phyloP scores from a whole-genome alignment of 2,113 vertebrate species.

The Micromys minutus region DNA sequence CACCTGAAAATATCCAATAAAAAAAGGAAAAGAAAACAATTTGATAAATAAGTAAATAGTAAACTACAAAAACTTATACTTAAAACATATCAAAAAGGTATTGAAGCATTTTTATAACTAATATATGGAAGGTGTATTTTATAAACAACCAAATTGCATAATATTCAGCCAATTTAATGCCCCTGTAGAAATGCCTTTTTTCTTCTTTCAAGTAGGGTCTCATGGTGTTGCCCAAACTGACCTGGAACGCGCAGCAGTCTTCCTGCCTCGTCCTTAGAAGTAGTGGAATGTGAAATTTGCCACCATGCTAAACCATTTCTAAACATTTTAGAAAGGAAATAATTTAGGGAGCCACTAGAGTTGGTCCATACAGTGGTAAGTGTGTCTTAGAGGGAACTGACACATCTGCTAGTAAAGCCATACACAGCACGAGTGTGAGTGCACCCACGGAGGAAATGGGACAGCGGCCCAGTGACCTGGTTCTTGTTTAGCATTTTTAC shows the following conservation, averaged over 20 bases:
- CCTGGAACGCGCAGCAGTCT: not conserved
- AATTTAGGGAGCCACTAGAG: not conserved
- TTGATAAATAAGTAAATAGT: not conserved
- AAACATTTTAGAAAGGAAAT: slow-evolving; percentile 23
- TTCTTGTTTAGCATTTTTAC: not conserved
- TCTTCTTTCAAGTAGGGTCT: not conserved
- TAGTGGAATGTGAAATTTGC: not conserved
- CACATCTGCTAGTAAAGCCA: not conserved
- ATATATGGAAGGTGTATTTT: not conserved
- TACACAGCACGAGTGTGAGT: not conserved
- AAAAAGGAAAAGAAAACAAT: no score
- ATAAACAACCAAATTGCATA: not conserved
- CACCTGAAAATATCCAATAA: no score
- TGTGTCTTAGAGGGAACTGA: slow-evolving; percentile 4
- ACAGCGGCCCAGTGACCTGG: not conserved
- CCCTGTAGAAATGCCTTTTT: not conserved
- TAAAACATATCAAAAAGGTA: not conserved
- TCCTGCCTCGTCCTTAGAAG: not conserved
- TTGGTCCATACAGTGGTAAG: not conserved
- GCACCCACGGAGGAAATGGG: not conserved
- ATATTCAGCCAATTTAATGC: not conserved
- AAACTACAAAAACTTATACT: not conserved
- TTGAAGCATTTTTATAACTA: not conserved
- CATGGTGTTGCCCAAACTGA: not conserved
- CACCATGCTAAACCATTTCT: not conserved